phyloP scores from a whole-genome alignment of 1,140 invertebrate species.

The Stegodyphus mimosarum region DNA sequence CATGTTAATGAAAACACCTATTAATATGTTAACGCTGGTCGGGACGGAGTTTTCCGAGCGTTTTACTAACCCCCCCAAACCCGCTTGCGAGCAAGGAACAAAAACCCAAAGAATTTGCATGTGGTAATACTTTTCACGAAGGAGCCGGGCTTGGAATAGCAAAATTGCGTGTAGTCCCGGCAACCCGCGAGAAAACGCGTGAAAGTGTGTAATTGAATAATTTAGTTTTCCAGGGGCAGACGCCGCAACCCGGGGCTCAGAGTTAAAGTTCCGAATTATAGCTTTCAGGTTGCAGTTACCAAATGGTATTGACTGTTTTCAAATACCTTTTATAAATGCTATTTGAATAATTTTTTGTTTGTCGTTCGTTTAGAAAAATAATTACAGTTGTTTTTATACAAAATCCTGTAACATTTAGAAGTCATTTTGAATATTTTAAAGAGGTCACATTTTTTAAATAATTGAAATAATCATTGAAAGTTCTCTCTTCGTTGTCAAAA shows the following conservation, averaged over 20 bases:
- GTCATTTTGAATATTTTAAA: no score
- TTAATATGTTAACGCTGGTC: slow-evolving; percentile 59
- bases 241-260: slow-evolving; percentile 6
- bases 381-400: no score
- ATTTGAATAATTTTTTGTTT: no score
- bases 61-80: not conserved
- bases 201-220: slow-evolving; percentile 60
- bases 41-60: not conserved
- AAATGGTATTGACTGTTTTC: not conserved
- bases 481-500: no score
- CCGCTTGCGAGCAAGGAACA: slow-evolving; percentile 1
- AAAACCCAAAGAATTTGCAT: slow-evolving; percentile 50
- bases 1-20: slow-evolving; percentile 61
- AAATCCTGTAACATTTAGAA: no score
- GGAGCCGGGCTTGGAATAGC: slow-evolving; percentile 37
- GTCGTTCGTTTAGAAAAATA: no score
- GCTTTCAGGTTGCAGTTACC: slow-evolving; percentile 22
- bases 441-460: no score
- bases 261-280: not conserved
- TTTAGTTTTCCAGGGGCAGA: slow-evolving; percentile 42
- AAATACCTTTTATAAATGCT: no score
- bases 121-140: slow-evolving; percentile 56
- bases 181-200: slow-evolving; percentile 53
- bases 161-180: slow-evolving; percentile 53
- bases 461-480: no score